phyloP scores from a whole-genome alignment of 2,888 invertebrate species.

The Sinodicranocentrus sp. region DNA sequence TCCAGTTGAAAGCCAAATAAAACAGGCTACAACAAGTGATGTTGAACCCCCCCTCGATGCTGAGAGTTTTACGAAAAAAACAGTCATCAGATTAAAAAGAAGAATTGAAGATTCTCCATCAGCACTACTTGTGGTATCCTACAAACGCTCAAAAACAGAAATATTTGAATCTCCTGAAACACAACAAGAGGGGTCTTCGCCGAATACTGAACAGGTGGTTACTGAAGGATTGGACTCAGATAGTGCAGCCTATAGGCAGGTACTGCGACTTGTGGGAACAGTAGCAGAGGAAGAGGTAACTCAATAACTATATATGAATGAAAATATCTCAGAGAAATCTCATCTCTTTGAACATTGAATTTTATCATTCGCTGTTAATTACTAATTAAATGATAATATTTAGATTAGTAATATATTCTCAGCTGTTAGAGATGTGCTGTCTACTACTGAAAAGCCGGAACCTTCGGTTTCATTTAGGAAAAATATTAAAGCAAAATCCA shows the following conservation, averaged over 20 bases:
- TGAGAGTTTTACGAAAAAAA: no score
- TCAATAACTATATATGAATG: not conserved
- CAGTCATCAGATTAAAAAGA: conserved; percentile 67
- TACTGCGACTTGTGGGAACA: conserved; percentile 66
- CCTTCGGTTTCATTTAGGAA: not conserved
- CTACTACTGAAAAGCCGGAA: not conserved
- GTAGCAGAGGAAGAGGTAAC: conserved; percentile 38
- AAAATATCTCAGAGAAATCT: no score
- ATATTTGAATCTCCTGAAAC: not conserved
- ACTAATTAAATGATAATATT: no score
- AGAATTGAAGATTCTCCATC: conserved; percentile 71
- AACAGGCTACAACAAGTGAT: no score
- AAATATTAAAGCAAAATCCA: conserved; percentile 16
- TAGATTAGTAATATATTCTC: conserved; percentile 4
- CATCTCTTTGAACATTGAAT: not conserved
- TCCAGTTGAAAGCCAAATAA: no score
- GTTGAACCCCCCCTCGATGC: no score
- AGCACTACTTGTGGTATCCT: conserved; percentile 59
- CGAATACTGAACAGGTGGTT: not conserved
- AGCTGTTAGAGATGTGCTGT: conserved; percentile 22
- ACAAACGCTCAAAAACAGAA: conserved; percentile 52
- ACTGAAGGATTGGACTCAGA: not conserved
- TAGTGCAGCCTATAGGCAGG: conserved; percentile 21
- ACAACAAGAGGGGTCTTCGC: not conserved
- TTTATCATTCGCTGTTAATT: not conserved